Conservation (phyloP, 2,797 vertebrate species). For the Acanthurus tractus region DNA sequence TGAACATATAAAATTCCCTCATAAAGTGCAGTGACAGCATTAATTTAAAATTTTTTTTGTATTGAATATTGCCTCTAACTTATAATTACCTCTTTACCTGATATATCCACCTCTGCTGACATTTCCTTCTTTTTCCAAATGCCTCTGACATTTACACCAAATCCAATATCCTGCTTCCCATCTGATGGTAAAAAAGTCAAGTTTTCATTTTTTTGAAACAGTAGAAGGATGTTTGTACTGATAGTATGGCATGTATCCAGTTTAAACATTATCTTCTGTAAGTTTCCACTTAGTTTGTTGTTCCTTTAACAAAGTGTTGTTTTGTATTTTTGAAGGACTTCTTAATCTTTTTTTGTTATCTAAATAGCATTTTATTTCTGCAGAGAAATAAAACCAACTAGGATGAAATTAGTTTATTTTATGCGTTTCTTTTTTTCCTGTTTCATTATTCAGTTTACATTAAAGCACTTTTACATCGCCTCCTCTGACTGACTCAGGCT, state of each 20-base stretch:
- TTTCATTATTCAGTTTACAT: slow-evolving; percentile 23
- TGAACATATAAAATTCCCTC: neutral
- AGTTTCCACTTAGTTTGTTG: neutral
- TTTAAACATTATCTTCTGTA: neutral
- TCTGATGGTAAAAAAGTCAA: slow-evolving; percentile 1
- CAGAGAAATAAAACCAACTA: neutral
- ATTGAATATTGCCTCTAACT: neutral
- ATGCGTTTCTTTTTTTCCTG: neutral
- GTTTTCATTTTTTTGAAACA: neutral
- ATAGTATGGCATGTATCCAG: neutral
- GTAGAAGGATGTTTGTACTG: neutral
- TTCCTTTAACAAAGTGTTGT: neutral
- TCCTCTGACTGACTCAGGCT: slow-evolving; percentile 13
- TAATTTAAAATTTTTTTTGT: neutral
- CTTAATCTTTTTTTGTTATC: neutral
- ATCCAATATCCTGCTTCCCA: slow-evolving; percentile 11
- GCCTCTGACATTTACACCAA: slow-evolving; percentile 21
- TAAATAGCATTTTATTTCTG: neutral
- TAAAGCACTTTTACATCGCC: slow-evolving; percentile 10
- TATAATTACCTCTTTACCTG: slow-evolving; percentile 6
- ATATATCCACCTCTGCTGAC: neutral
- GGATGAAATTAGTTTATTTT: slow-evolving; percentile 25
- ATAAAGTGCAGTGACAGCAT: neutral
- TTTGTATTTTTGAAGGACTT: no score
- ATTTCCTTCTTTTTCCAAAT: slow-evolving; percentile 7